Evolutionary conservation across 1,140 invertebrate genomes (phyloP), one percentile per base, ranked within the genome.

Genomic region (Temnothorax longispinosus): DNA sequence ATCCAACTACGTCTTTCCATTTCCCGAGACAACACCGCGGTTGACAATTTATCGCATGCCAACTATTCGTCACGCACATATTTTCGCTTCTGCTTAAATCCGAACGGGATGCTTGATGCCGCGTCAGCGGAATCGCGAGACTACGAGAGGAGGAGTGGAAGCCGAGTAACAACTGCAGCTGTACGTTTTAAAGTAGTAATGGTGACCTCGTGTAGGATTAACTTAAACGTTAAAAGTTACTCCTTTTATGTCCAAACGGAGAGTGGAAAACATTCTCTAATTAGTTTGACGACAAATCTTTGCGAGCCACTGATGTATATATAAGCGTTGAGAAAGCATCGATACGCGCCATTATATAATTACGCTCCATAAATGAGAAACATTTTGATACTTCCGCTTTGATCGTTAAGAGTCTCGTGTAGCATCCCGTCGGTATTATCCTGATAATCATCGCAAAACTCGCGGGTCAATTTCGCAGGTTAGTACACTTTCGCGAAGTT

Each of bases 1-100:
- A 60, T 82, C 67, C 67, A 65, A 58, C 38, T 44, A 18, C 54
- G 21, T 44, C 80, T 74, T 81, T 74, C 54, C 80, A 82, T 82
- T 74, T 82, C 41, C 54, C 69, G 54, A 8, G 52, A 84, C 69
- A 41, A 60, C 69, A 60, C 6, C 80, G 21, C 52, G 35, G 64
- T 56, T 38, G 80, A 84, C 52, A 74, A 44, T 56, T 74, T 50
- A 62, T 75, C 54, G 32, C 18, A 60, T 44, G 54, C 38, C 18
- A 47, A 10, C 52, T n/a, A 52, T 47, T 82, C 67, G 52, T 82
- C 69, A 82, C 27, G 54, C 41, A 44, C 65, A 82, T 74, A 74
- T 47, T 44, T 41, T 58, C n/a, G 6, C 18, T 41, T 1, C 56
- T 10, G 69, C 27, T 72, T 58, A 74, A 47, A 21, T 74, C 27